A percentile compares a stretch with the other conserved stretches of the same genome.
These are phyloP conservation scores for Strigamia maritima DNA, from an alignment of 2,888 invertebrate species.

Conservation along the genomic window DNA sequence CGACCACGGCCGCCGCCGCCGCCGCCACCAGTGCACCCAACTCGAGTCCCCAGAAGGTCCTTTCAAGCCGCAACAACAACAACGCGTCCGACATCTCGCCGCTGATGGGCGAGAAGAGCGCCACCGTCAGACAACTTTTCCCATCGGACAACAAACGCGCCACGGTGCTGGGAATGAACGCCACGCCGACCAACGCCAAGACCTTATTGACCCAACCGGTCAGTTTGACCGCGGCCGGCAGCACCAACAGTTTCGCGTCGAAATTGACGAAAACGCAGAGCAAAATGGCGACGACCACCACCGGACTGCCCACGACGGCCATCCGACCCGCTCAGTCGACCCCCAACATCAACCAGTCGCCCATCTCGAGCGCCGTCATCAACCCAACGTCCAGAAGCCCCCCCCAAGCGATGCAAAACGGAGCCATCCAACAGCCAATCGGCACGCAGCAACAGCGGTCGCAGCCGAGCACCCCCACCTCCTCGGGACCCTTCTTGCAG, in stretches of 20 bases:
- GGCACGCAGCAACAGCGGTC: slow-evolving; percentile 38
- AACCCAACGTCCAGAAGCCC: not conserved
- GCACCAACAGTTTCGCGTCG: slow-evolving; percentile 48
- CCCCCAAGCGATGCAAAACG: slow-evolving; percentile 35
- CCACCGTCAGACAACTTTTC: slow-evolving; percentile 50
- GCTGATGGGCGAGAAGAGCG: slow-evolving; percentile 43
- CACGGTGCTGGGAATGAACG: slow-evolving; percentile 57
- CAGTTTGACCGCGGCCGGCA: slow-evolving; percentile 44
- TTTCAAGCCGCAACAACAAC: slow-evolving; percentile 46
- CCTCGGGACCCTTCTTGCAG: slow-evolving; percentile 40
- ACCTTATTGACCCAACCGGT: slow-evolving; percentile 51
- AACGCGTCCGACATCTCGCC: slow-evolving; percentile 48
- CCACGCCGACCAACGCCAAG: slow-evolving; percentile 64
- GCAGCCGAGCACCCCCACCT: slow-evolving; percentile 42
- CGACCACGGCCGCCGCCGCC: slow-evolving; percentile 43
- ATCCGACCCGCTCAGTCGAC: slow-evolving; percentile 35
- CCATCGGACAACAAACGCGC: slow-evolving; percentile 49
- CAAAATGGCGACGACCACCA: not conserved
- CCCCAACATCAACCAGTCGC: slow-evolving; percentile 35
- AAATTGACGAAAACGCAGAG: slow-evolving; percentile 37
- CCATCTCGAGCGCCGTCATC: not conserved
- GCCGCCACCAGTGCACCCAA: slow-evolving; percentile 34
- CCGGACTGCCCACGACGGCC: not conserved
- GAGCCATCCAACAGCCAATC: slow-evolving; percentile 26
- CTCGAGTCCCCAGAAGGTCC: not conserved